Evolutionary conservation across 2,113 vertebrate genomes (phyloP).

Genomic region (Motacilla alba): DNA sequence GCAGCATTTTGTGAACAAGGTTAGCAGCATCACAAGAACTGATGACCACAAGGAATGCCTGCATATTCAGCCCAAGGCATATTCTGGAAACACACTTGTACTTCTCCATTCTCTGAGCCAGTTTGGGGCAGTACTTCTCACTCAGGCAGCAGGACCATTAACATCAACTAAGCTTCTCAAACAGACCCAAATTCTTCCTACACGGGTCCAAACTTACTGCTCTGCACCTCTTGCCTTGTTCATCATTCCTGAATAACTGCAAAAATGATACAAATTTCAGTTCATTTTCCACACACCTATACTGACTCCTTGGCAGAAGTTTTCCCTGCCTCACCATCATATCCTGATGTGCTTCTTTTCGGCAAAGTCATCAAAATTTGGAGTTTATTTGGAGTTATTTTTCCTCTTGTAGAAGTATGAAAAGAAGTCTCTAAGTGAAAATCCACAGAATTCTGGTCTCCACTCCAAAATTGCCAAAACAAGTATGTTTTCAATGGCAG

Average conservation of each 20-base stretch:
- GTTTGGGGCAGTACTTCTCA: neutral
- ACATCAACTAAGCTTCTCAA: neutral
- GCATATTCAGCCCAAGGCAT: neutral
- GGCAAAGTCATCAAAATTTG: neutral
- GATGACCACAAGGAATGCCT: neutral
- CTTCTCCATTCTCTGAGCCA: neutral
- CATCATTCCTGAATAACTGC: neutral
- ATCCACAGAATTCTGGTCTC: neutral
- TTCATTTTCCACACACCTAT: neutral
- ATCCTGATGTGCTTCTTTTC: neutral
- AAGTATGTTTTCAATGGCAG: rapidly evolving
- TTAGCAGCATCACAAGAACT: neutral
- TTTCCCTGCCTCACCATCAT: neutral
- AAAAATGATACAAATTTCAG: neutral
- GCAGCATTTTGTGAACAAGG: neutral
- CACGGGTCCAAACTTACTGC: neutral
- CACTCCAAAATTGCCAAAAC: neutral
- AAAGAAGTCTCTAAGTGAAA: neutral
- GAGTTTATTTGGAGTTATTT: neutral
- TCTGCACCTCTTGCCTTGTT: neutral
- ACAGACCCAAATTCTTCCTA: neutral
- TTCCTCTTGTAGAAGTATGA: neutral
- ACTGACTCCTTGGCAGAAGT: neutral
- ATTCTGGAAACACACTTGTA: neutral
- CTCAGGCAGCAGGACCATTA: neutral